Percentiles rank a stretch among this genome's conserved stretches.
phyloP scores from a whole-genome alignment of 1,140 invertebrate species.

The Penaeus japonicus region DNA sequence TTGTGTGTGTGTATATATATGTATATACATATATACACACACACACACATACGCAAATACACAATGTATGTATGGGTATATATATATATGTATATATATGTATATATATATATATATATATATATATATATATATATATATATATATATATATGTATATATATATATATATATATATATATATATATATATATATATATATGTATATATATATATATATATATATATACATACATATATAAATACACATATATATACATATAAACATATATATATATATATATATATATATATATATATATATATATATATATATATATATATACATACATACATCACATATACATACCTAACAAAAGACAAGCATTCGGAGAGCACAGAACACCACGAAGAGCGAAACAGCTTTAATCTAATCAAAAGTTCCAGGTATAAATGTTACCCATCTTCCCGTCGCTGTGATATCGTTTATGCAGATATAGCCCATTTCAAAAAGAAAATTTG shows the following conservation, averaged over 20 bases:
- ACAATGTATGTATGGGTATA: neutral
- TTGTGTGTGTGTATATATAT: too few species aligned
- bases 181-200: neutral
- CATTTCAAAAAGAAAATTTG: too few species aligned
- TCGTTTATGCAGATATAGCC: too few species aligned
- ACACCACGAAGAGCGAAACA: too few species aligned
- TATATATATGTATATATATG: neutral
- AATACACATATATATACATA: neutral
- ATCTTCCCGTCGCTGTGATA: too few species aligned
- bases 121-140: neutral
- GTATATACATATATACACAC: neutral
- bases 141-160: neutral
- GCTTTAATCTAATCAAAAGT: too few species aligned
- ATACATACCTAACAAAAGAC: too few species aligned
- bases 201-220: neutral
- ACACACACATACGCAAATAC: neutral
- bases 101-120: conserved; percentile 6
- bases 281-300: neutral
- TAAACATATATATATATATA: neutral
- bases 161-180: neutral
- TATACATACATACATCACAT: neutral
- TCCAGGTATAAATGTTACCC: too few species aligned
- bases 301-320: neutral
- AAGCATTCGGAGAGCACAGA: too few species aligned
- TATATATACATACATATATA: neutral